Conservation (phyloP, 1,140 invertebrate genomes). For the Goniozus legneri region DNA sequence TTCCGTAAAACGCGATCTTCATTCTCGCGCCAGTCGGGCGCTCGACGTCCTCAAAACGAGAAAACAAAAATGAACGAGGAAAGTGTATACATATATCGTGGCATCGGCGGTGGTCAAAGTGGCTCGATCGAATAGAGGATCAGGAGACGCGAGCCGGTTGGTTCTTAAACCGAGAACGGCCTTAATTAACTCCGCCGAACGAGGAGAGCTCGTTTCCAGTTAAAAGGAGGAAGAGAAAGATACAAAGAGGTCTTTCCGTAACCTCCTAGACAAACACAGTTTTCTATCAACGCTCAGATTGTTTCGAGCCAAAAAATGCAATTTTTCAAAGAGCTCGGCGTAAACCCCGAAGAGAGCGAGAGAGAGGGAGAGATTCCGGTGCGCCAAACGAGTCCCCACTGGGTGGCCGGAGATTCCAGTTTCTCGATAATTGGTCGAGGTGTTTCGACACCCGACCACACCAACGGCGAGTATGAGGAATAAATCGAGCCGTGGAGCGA, state of each 20-base stretch:
- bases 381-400: conserved; percentile 28
- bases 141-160: conserved; percentile 42
- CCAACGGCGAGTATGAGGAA: conserved; percentile 42
- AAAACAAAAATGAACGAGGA: too few relatives aligned
- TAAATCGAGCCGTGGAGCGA: conserved; percentile 19
- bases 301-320: too few relatives aligned
- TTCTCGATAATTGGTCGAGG: conserved; percentile 57
- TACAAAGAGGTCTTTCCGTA: too few relatives aligned
- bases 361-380: conserved; percentile 18
- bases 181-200: conserved; percentile 52
- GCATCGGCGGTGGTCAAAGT: neutral
- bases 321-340: too few relatives aligned
- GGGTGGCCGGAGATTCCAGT: conserved; percentile 54
- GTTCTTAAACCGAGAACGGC: conserved; percentile 46
- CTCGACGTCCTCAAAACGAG: too few relatives aligned
- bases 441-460: conserved; percentile 55
- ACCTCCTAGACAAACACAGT: too few relatives aligned
- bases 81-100: neutral
- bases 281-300: too few relatives aligned
- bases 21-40: too few relatives aligned
- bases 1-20: conserved; percentile 4
- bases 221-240: too few relatives aligned
- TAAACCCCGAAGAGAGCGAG: too few relatives aligned
- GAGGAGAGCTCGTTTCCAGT: conserved; percentile 44
- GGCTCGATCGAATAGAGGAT: neutral